These are phyloP conservation scores for Linyphia triangularis DNA, from an alignment of 2,888 invertebrate genomes.

Conservation along the genomic window DNA sequence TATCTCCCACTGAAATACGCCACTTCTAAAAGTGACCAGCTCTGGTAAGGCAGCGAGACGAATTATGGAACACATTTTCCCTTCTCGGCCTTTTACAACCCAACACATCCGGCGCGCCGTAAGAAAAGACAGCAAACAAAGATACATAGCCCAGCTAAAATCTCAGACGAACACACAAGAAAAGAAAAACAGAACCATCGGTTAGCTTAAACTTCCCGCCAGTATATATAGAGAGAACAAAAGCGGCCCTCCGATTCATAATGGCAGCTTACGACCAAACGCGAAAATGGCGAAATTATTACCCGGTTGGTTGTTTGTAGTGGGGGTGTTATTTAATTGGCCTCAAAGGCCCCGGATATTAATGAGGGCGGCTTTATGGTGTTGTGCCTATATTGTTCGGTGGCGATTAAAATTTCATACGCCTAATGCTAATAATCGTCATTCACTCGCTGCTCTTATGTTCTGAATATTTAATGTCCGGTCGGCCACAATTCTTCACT, in stretches of 20 bases:
- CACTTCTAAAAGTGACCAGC: not conserved
- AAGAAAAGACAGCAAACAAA: constrained; percentile 35
- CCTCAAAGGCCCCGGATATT: constrained; percentile 69
- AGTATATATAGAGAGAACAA: constrained; percentile 35
- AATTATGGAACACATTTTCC: constrained; percentile 28
- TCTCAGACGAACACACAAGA: not conserved
- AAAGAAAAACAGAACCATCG: not conserved
- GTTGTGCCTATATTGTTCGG: constrained; percentile 61
- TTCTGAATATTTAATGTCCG: constrained; percentile 70
- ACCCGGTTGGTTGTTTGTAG: constrained; percentile 45
- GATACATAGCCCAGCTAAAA: constrained; percentile 34
- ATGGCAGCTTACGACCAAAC: constrained; percentile 30
- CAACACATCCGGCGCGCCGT: not conserved
- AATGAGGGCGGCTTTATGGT: constrained; percentile 67
- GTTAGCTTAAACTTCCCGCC: constrained; percentile 25
- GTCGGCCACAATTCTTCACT: constrained; percentile 74
- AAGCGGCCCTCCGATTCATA: constrained; percentile 54
- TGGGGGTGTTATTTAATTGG: constrained; percentile 73
- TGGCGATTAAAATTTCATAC: constrained; percentile 68
- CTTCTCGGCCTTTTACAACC: not conserved
- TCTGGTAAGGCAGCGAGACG: not conserved
- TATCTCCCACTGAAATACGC: not conserved
- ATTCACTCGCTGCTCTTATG: constrained; percentile 53
- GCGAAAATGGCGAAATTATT: constrained; percentile 63
- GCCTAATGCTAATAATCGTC: constrained; percentile 70